Percentiles rank a stretch among this genome's conserved stretches.
Evolutionary conservation across 2,113 vertebrate genomes (phyloP).

Genomic region (Ceratotherium simum): DNA sequence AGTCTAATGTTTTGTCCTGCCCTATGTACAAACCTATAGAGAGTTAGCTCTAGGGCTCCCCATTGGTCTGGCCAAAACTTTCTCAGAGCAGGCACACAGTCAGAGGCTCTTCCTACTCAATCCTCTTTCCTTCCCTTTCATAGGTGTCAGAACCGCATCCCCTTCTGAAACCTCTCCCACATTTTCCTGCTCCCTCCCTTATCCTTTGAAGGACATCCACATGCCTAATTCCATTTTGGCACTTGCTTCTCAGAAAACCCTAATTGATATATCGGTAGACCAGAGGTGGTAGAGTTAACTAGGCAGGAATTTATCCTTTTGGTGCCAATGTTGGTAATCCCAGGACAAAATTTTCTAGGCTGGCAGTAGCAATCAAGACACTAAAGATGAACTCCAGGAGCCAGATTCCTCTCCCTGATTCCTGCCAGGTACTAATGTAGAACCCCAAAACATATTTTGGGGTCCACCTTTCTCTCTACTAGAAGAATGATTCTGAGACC

Average conservation of each 20-base stretch:
- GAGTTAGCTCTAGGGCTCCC: neutral
- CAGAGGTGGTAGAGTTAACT: neutral
- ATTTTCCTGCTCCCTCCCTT: neutral
- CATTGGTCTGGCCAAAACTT: neutral
- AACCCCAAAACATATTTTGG: neutral
- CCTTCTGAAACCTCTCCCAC: neutral
- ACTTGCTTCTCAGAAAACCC: neutral
- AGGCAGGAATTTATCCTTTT: neutral
- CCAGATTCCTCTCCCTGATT: neutral
- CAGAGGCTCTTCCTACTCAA: neutral
- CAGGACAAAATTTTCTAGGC: neutral
- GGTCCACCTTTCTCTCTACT: neutral
- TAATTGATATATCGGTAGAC: neutral
- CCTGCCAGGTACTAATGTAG: neutral
- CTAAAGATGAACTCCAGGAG: neutral
- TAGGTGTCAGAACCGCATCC: neutral
- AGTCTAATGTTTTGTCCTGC: neutral
- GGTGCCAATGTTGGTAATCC: neutral
- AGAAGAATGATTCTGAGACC: neutral
- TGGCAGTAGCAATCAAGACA: neutral
- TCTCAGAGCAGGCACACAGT: neutral
- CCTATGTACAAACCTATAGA: too few relatives aligned
- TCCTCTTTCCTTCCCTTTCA: neutral
- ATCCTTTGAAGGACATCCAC: neutral
- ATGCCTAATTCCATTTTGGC: neutral